phyloP scores from a whole-genome alignment of 2,113 vertebrate species.

The Chunga burmeisteri region DNA sequence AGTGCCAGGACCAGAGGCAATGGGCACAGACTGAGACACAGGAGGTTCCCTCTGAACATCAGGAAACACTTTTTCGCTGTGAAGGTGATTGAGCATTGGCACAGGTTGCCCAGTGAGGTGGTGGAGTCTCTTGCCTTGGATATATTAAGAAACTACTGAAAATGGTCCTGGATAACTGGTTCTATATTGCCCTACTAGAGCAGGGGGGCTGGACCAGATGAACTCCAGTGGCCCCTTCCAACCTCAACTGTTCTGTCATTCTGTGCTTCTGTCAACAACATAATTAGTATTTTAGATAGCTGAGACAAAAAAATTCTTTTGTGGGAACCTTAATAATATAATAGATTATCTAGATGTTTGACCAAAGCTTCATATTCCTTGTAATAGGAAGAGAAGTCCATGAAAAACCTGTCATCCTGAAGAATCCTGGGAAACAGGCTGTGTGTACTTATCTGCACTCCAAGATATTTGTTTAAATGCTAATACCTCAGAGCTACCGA shows the following conservation, averaged over 20 bases:
- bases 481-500: slow-evolving; percentile 14
- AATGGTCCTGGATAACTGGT: rapidly evolving
- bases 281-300: background rate
- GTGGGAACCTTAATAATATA: background rate
- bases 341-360: background rate
- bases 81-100: rapidly evolving
- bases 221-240: background rate
- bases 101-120: background rate
- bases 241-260: background rate
- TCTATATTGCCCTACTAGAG: background rate
- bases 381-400: background rate
- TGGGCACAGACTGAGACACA: background rate
- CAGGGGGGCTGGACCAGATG: background rate
- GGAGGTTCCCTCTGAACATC: background rate
- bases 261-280: background rate
- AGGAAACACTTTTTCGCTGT: background rate
- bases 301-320: background rate
- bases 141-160: background rate
- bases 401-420: background rate
- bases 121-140: background rate
- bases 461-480: slow-evolving; percentile 45
- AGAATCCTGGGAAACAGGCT: background rate
- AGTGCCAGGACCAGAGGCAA: background rate
- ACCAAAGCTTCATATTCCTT: background rate
- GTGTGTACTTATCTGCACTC: slow-evolving; percentile 8